A percentile compares a stretch with the other conserved stretches of the same genome.
Conservation (phyloP, 1,140 invertebrate genomes). For the Psix sp. region DNA sequence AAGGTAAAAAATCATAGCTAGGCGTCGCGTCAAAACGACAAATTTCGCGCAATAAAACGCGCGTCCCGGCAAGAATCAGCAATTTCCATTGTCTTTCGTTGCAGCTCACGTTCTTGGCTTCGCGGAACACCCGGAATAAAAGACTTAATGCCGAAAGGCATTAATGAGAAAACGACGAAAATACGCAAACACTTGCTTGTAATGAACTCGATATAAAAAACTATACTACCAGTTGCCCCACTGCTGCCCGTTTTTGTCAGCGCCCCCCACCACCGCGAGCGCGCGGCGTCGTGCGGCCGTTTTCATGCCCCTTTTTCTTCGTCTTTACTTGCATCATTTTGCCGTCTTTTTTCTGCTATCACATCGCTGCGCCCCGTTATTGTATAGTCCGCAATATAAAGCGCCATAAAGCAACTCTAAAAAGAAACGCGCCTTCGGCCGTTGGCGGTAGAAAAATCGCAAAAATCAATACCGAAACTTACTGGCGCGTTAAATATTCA, state of each 20-base stretch:
- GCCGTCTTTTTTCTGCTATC: constrained; percentile 68
- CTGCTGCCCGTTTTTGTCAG: constrained; percentile 22
- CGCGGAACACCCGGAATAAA: constrained; percentile 65
- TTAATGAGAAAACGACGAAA: constrained; percentile 59
- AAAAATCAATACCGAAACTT: constrained; percentile 76
- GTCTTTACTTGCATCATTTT: constrained; percentile 54
- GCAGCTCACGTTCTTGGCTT: constrained; percentile 54
- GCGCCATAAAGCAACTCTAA: constrained; percentile 73
- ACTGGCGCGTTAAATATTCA: constrained; percentile 76
- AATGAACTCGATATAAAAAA: constrained; percentile 75
- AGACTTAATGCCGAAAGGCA: constrained; percentile 71
- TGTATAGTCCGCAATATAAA: constrained; percentile 71
- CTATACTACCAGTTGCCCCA: constrained; percentile 27
- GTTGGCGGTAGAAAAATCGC: constrained; percentile 76
- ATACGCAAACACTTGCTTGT: constrained; percentile 68
- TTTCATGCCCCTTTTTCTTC: constrained; percentile 3
- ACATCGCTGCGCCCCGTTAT: constrained; percentile 67
- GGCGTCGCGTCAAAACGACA: constrained; percentile 20
- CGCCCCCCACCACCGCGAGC: constrained; percentile 1
- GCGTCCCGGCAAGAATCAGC: constrained; percentile 45
- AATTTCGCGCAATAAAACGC: constrained; percentile 21
- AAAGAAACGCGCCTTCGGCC: constrained; percentile 72
- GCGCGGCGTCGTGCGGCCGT: too few relatives aligned
- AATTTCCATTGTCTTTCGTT: constrained; percentile 57
- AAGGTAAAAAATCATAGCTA: too few relatives aligned